Evolutionary conservation across 2,113 vertebrate species (phyloP).

Genomic region (Rhea pennata): DNA sequence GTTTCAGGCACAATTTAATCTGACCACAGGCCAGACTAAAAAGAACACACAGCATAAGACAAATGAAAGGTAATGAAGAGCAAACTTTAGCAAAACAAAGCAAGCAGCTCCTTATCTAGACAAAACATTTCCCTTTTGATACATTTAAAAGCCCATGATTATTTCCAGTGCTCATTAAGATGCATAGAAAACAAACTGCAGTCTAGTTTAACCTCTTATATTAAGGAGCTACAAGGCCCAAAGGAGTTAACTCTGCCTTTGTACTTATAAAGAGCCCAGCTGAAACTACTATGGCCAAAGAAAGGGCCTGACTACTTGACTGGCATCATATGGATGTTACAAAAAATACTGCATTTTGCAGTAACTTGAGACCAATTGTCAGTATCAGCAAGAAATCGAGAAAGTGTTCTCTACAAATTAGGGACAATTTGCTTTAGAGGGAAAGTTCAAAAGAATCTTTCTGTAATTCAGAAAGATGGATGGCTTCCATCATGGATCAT

Average conservation of each 20-base stretch:
- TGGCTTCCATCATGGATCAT: constrained; percentile 11
- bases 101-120: neutral
- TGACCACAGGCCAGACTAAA: constrained; percentile 9
- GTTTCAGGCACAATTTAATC: constrained; percentile 43
- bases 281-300: neutral
- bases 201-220: neutral
- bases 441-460: constrained; percentile 19
- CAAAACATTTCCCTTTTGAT: neutral
- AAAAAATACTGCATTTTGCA: neutral
- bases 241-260: neutral
- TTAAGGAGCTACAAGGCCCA: neutral
- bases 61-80: constrained; percentile 9
- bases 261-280: neutral
- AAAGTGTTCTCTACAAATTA: neutral
- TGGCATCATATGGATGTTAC: neutral
- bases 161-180: neutral
- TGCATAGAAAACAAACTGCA: neutral
- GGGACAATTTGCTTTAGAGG: neutral
- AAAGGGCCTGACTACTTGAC: neutral
- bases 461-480: neutral
- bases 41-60: constrained; percentile 21
- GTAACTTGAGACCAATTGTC: neutral
- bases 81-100: constrained; percentile 21
- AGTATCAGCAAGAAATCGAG: neutral
- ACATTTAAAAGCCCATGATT: neutral